Conservation (phyloP, 2,113 vertebrate species). For the Campylorhamphus procurvoides region DNA sequence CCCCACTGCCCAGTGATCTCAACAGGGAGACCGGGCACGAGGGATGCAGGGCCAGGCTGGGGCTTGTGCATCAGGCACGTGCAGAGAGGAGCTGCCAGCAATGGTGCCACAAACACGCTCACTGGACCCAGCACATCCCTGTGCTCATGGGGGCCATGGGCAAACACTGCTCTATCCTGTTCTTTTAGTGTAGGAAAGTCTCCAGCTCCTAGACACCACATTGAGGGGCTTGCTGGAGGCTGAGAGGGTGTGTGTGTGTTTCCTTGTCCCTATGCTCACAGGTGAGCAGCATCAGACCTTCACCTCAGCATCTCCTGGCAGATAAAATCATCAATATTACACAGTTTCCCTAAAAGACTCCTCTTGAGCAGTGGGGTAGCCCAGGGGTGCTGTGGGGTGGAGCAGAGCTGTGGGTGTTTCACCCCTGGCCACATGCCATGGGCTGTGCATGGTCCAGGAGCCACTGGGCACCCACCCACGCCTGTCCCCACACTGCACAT, state of each 20-base stretch:
- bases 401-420: background rate
- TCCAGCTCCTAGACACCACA: background rate
- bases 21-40: background rate
- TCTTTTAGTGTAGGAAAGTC: background rate
- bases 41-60: background rate
- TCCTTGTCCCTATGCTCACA: background rate
- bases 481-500: fast-evolving
- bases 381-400: fast-evolving
- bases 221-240: background rate
- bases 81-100: background rate
- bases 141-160: fast-evolving
- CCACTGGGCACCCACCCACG: background rate
- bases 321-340: background rate
- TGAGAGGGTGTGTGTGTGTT: fast-evolving
- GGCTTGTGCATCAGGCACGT: background rate
- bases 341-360: background rate
- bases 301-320: background rate
- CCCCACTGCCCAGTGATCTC: background rate
- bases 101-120: background rate
- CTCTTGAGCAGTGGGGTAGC: background rate
- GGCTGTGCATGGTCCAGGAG: fast-evolving
- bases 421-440: fast-evolving
- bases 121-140: background rate
- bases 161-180: background rate
- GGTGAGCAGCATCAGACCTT: background rate